Percentiles rank a stretch among this genome's conserved stretches.
Evolutionary conservation across 2,797 vertebrate genomes (phyloP).

Genomic region (Loris lydekkerianus): DNA sequence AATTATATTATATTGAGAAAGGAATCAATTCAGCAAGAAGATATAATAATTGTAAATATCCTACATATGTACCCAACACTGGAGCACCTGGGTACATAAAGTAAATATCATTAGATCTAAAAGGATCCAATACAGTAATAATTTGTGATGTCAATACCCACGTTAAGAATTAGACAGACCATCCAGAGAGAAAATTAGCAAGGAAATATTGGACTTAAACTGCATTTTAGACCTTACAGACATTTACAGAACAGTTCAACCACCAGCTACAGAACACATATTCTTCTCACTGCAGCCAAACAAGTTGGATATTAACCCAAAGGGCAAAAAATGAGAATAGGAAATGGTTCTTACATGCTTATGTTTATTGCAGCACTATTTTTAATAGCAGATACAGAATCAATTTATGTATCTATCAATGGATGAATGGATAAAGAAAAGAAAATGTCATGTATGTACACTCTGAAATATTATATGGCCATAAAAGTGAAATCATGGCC

Average conservation of each 20-base stretch:
- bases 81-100: background rate
- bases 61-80: background rate
- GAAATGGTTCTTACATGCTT: background rate
- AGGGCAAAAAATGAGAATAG: background rate
- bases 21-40: background rate
- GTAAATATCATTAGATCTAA: background rate
- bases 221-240: background rate
- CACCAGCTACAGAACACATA: background rate
- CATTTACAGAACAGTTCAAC: background rate
- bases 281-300: background rate
- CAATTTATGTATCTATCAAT: background rate
- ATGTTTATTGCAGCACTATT: background rate
- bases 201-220: background rate
- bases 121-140: background rate
- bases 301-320: background rate
- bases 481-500: background rate
- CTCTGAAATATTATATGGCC: background rate
- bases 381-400: background rate
- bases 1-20: background rate
- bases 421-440: background rate
- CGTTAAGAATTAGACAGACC: background rate
- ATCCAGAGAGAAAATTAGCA: background rate
- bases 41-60: background rate
- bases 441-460: background rate
- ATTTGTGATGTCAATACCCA: background rate